Conservation (phyloP, 2,888 invertebrate species). For the Stramonita haemastoma region DNA sequence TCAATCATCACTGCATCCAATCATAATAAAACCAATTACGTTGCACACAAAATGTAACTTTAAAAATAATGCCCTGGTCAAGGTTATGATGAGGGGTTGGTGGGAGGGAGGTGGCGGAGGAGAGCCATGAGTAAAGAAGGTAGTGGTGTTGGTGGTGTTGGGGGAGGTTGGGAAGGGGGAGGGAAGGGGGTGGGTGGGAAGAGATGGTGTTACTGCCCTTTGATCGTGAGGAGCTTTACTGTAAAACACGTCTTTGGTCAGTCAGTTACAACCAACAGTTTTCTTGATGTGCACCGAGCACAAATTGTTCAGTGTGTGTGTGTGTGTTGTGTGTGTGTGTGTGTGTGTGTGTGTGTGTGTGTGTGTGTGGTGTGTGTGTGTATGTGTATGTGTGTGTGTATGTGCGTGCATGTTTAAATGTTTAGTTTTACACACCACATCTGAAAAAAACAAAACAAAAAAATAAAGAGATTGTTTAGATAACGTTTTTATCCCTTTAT, state of each 20-base stretch:
- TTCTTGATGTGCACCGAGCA: no score
- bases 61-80: no score
- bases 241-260: no score
- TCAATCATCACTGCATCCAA: no score
- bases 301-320: neutral
- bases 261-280: no score
- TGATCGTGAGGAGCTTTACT: no score
- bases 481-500: no score
- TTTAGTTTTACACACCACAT: no score
- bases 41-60: no score
- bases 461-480: no score
- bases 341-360: conserved; percentile 4
- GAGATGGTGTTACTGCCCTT: neutral
- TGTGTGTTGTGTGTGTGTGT: neutral
- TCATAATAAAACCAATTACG: no score
- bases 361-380: conserved; percentile 1
- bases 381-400: neutral
- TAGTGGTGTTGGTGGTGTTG: neutral
- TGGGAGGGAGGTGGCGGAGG: neutral
- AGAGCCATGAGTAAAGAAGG: neutral
- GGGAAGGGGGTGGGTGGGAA: neutral
- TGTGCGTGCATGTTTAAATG: neutral
- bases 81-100: neutral
- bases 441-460: no score
- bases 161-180: neutral